Evolutionary conservation across 1,140 invertebrate species (phyloP), one percentile per base, ranked within the genome.

Genomic region (Triops longicaudatus): DNA sequence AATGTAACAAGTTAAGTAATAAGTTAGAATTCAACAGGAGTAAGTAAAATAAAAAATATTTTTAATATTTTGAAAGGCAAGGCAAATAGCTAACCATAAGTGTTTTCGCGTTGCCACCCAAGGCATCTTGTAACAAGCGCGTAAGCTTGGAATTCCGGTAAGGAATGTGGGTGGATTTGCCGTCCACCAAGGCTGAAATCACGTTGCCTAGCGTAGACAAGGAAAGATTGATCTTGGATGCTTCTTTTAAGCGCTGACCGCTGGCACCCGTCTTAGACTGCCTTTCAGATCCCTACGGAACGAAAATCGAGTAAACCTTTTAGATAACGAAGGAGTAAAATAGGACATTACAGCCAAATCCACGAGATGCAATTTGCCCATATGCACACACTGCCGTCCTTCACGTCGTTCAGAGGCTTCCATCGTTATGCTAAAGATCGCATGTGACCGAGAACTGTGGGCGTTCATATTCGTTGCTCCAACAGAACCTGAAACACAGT

Each of bases 51-150:
- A n/a, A n/a, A n/a, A n/a, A n/a, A n/a, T n/a, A n/a, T n/a, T n/a
- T n/a, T n/a, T n/a, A n/a, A n/a, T n/a, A n/a, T n/a, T n/a, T n/a
- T n/a, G n/a, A n/a, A n/a, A n/a, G n/a, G n/a, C n/a, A n/a, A n/a
- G n/a, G n/a, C n/a, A n/a, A n/a, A n/a, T n/a, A n/a, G 31, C 26
- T 42, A 37, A 93, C 92, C 95, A 98, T 98, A 28, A 98, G 90
- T 71, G 96, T 98, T 87, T 98, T 98, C 1, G 96, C 95, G 86
- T 98, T 98, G 17, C 96, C 96, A 14, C 96, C 96, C 12, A 98
- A 85, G 0, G 96, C 98, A 83, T 98, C 96, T 87, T 98, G 96
- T 41, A 98, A 86, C 17, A 98, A 85, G 37, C 96, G 85, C 0
- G 96, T 98, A 10, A 98, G 84, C 85, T 98, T 98, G 0, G 94